Conservation (phyloP, 2,113 vertebrate genomes). For the Burhinus bistriatus region DNA sequence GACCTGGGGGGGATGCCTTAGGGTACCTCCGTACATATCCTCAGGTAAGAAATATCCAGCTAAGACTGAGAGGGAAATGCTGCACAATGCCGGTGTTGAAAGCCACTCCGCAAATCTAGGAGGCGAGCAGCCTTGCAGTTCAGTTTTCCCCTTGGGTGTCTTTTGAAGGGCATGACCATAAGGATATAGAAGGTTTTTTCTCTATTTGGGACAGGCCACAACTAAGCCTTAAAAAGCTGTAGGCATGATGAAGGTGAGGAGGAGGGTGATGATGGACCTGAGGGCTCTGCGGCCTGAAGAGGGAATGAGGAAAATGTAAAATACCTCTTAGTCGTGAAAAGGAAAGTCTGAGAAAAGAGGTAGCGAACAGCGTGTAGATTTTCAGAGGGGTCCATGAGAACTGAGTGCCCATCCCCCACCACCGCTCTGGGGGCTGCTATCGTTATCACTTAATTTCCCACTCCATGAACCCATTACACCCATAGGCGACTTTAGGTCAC, state of each 20-base stretch:
- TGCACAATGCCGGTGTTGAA: background rate
- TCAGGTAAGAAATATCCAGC: background rate
- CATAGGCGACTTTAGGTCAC: background rate
- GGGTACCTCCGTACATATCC: background rate
- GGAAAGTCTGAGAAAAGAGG: background rate
- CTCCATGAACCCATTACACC: background rate
- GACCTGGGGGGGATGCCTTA: conserved; percentile 17
- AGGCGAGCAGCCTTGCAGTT: background rate
- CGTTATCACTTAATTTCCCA: background rate
- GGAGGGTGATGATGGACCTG: background rate
- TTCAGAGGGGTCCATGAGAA: background rate
- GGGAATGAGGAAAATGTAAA: background rate
- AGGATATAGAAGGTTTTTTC: background rate
- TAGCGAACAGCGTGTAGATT: background rate
- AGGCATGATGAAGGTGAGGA: background rate
- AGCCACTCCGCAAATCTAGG: background rate
- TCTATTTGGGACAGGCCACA: background rate
- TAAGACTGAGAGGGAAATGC: background rate
- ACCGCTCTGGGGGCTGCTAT: background rate
- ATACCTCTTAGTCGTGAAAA: accelerated
- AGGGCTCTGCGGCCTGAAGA: background rate
- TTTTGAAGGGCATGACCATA: background rate
- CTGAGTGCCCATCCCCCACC: background rate
- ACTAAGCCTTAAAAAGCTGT: background rate
- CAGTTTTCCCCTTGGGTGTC: background rate